Conservation (phyloP, 2,797 vertebrate species). For the Oreochromis grahami region DNA sequence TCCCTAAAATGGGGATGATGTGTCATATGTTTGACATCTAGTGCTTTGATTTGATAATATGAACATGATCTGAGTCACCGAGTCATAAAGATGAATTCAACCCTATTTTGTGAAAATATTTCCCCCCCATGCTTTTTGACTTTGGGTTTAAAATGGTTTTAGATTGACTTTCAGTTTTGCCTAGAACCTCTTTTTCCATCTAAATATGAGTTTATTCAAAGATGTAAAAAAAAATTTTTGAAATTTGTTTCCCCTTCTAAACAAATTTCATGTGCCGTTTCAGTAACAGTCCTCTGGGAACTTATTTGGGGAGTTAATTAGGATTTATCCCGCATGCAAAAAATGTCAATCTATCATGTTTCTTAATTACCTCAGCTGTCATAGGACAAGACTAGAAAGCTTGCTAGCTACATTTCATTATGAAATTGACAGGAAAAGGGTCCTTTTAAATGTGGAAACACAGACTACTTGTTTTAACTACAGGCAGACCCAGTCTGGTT, state of each 20-base stretch:
- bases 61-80: neutral
- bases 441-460: neutral
- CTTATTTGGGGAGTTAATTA: neutral
- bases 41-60: neutral
- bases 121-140: neutral
- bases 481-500: neutral
- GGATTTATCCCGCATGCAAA: neutral
- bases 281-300: neutral
- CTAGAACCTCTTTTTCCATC: neutral
- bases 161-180: neutral
- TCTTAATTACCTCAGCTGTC: neutral
- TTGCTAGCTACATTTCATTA: neutral
- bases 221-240: rapidly evolving
- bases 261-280: neutral
- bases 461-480: neutral
- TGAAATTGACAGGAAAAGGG: neutral
- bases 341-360: rapidly evolving
- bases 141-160: neutral
- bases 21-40: neutral
- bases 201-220: neutral
- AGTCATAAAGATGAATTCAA: rapidly evolving
- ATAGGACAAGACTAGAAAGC: neutral
- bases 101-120: neutral
- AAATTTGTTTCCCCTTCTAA: neutral
- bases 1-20: neutral